phyloP scores from a whole-genome alignment of 1,140 invertebrate species.

The Macrobrachium rosenbergii region DNA sequence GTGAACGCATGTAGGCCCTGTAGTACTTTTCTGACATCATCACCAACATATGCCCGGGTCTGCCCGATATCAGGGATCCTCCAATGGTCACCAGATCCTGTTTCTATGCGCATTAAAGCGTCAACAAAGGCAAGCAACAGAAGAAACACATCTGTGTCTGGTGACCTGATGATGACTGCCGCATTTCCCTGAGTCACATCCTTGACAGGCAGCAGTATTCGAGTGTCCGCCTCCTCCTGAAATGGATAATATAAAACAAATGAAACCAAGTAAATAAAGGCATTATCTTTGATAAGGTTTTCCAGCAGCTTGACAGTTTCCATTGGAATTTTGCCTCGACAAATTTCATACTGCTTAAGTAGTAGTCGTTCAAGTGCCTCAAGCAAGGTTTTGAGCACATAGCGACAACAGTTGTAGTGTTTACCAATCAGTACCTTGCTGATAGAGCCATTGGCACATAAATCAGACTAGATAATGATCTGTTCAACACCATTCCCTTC shows the following conservation, averaged over 20 bases:
- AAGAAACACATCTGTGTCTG: conserved; percentile 9
- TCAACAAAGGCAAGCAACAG: conserved; percentile 19
- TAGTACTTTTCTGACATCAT: no score
- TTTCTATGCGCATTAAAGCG: conserved; percentile 13
- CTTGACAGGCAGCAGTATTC: not conserved
- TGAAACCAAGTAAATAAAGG: not conserved
- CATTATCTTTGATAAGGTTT: conserved; percentile 10
- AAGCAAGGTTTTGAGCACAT: conserved; percentile 10
- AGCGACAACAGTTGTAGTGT: conserved; percentile 25
- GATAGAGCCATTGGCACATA: not conserved
- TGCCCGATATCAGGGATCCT: no score
- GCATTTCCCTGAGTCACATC: conserved; percentile 6
- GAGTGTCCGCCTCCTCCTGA: no score
- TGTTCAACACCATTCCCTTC: no score
- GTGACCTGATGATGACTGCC: conserved; percentile 19
- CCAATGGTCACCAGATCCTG: no score
- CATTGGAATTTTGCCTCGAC: conserved; percentile 24
- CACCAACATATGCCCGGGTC: no score
- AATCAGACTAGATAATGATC: no score
- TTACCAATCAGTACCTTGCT: conserved; percentile 20
- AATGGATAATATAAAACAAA: no score
- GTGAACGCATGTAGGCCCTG: no score
- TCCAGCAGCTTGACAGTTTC: conserved; percentile 28
- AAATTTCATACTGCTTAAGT: conserved; percentile 26
- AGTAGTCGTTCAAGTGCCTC: conserved; percentile 5